Conservation (phyloP, 2,797 vertebrate species). For the Xenopus petersii region DNA sequence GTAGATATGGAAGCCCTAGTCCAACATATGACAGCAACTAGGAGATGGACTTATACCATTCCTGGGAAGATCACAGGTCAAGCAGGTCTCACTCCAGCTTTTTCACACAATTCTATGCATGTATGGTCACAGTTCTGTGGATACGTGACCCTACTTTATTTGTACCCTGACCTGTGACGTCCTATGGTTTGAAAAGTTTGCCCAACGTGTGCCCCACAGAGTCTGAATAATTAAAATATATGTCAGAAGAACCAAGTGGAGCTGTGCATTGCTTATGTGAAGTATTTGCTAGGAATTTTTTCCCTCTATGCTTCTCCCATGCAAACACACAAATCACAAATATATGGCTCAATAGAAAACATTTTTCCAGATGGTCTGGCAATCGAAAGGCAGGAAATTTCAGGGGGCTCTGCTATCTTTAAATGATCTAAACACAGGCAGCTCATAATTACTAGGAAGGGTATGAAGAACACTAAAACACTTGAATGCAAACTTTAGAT, state of each 20-base stretch:
- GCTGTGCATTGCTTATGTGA: background rate
- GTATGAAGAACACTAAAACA: slow-evolving; percentile 28
- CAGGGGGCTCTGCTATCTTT: slow-evolving; percentile 28
- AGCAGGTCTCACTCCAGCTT: no score
- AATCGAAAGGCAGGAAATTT: slow-evolving; percentile 42
- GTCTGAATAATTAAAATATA: background rate
- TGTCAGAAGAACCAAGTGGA: background rate
- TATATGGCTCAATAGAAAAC: slow-evolving; percentile 21
- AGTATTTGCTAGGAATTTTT: background rate
- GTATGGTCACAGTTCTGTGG: no score
- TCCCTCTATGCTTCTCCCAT: background rate
- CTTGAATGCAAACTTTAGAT: slow-evolving; percentile 13
- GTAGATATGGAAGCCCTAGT: no score
- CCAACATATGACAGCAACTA: no score
- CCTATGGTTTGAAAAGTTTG: background rate
- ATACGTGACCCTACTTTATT: no score
- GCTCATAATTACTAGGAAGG: slow-evolving; percentile 31
- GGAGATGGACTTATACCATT: no score
- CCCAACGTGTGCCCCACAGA: background rate
- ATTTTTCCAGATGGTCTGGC: slow-evolving; percentile 43
- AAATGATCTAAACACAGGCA: slow-evolving; percentile 42
- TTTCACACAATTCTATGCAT: no score
- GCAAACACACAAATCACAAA: slow-evolving; percentile 25
- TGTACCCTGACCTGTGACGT: no score
- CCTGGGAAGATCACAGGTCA: no score